Base-by-base conservation (phyloP, 2,797 vertebrate genomes). In the Margarornis squamiger region DNA sequence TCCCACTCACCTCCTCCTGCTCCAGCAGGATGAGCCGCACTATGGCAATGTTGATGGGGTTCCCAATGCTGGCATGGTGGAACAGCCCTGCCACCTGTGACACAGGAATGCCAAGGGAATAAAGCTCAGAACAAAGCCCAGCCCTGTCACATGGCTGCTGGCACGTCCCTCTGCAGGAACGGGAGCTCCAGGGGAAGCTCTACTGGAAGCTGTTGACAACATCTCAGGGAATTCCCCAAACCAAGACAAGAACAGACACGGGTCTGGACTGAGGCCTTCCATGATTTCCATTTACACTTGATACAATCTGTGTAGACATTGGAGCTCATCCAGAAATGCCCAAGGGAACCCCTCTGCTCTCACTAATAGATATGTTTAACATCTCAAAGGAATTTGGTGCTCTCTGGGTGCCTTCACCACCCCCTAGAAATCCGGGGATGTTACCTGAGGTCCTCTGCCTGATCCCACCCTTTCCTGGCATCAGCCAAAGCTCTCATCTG, bases 51-150 rank as follows among this genome's bases (percentile, higher is more conserved):
- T 99, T 99, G 97, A 99, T 98, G 48, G 99, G 98, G 80, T 99
- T 99, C 92, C 99, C 99, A 6, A 99, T 99, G 97, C 98, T 99
- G 94, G 99, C 97, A 29, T 99, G 99, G n/a, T 97, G 98, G 97
- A 98, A 99, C 78, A 99, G 96, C 38, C 99, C 99, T 0, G 99
- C 98, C 95, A 99, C 99, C 99, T 99, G 97, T n/a, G 62, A 63
- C 41, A 96, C 24, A 43, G 0, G 16, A 72, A 58, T 41, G 34
- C 32, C 65, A n/a, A 7, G 43, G 61, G n/a, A 24, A 52, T 17
- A 43, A 4, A 16, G 75, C 45, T n/a, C 1, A 0, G 49, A 5
- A 29, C 51, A 34, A 24, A 11, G 38, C 3, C 52, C 43, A 24
- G 63, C 61, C 43, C 39, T 2, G 4, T 6, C 52, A 27, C 43